Evolutionary conservation across 1,140 invertebrate genomes (phyloP).

Genomic region (Sesamia nonagrioides): DNA sequence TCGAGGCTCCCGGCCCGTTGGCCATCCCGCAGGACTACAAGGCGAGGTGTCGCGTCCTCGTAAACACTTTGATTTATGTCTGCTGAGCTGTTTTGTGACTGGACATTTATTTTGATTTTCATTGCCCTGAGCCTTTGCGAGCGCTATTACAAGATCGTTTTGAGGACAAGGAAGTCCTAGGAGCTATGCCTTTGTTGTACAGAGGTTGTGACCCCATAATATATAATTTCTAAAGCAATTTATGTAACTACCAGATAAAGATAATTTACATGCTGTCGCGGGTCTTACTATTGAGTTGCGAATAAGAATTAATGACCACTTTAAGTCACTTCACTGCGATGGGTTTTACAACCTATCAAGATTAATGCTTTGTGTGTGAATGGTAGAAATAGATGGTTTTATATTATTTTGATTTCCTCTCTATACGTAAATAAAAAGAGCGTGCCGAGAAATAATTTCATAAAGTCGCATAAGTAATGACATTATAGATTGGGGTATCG

Average conservation of each 20-base stretch:
- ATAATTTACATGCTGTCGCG: conserved; percentile 32
- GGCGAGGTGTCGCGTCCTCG: conserved; percentile 51
- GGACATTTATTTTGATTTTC: conserved; percentile 59
- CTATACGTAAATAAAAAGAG: conserved; percentile 22
- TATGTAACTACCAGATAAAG: conserved; percentile 22
- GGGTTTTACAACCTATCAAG: conserved; percentile 36
- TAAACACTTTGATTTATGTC: conserved; percentile 68
- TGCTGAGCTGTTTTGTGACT: conserved; percentile 55
- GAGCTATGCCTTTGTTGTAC: conserved; percentile 30
- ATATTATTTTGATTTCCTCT: conserved; percentile 32
- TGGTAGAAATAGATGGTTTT: conserved; percentile 8
- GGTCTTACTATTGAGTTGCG: conserved; percentile 30
- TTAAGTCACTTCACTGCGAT: conserved; percentile 23
- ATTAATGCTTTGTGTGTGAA: conserved; percentile 27
- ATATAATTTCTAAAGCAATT: conserved; percentile 30
- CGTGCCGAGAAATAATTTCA: conserved; percentile 23
- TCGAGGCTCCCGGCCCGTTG: conserved; percentile 10
- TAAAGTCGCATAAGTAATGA: conserved; percentile 8
- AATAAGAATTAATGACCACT: conserved; percentile 38
- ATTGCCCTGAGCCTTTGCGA: conserved; percentile 48
- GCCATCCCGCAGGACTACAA: conserved; percentile 49
- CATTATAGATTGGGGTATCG: conserved; percentile 2
- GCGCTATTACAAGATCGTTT: conserved; percentile 46
- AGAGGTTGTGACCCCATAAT: conserved; percentile 25
- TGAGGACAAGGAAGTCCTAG: conserved; percentile 27